phyloP scores from a whole-genome alignment of 37 sponge, comb jelly and placozoan genomes.

The Sycon ciliatum region DNA sequence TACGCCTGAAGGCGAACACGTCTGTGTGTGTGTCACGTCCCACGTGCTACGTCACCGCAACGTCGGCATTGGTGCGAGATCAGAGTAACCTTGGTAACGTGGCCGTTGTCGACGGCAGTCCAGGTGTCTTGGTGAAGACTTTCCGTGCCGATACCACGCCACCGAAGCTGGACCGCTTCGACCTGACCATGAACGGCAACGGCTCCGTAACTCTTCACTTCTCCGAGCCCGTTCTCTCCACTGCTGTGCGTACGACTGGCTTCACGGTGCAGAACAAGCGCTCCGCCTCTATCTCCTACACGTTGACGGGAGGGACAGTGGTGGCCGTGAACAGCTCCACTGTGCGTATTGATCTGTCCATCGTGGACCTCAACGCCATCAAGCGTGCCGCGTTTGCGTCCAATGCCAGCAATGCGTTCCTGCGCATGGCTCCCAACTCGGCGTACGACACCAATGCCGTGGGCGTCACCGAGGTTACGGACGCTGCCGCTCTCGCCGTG shows the following conservation, averaged over 20 bases:
- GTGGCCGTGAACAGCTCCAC: no score
- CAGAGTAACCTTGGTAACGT: no score
- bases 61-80: constrained; percentile 35
- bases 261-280: constrained; percentile 22
- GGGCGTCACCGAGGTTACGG: no score
- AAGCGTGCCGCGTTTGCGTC: no score
- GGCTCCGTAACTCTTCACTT: constrained; percentile 48
- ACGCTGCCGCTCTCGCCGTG: constrained; percentile 32
- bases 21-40: constrained; percentile 63
- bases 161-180: constrained; percentile 46
- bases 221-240: constrained; percentile 51
- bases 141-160: constrained; percentile 34
- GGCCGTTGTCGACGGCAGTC: no score
- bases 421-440: constrained; percentile 35
- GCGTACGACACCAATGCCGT: constrained; percentile 54
- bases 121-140: constrained; percentile 15
- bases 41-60: constrained; percentile 58
- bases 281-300: no score
- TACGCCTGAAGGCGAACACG: constrained; percentile 51
- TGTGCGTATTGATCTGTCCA: constrained; percentile 33
- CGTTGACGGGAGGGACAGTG: no score
- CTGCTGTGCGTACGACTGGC: constrained; percentile 41
- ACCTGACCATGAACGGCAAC: constrained; percentile 36
- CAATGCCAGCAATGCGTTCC: constrained; percentile 50
- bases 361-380: constrained; percentile 58